Base-by-base conservation (phyloP, 2,113 vertebrate genomes). In the Procavia capensis region DNA sequence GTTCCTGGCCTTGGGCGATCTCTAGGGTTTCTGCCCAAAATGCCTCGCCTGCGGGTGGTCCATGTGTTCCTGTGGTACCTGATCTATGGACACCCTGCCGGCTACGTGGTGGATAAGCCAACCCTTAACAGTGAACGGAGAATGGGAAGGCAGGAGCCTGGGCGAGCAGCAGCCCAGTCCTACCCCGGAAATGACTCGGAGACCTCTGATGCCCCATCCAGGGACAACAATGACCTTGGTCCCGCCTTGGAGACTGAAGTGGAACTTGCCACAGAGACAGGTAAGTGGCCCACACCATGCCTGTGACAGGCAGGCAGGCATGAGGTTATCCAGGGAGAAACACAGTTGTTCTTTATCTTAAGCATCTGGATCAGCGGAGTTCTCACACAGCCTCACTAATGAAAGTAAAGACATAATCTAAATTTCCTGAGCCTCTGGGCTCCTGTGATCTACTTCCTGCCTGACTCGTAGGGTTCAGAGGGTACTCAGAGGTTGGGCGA, bases 51-150 rank as follows among this genome's bases (percentile, higher is more conserved):
- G 79, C 99, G 98, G 59, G 91, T 98, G 34, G 97, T 99, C 10
- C 99, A 99, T 95, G 97, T 96, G 82, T 99, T 99, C 94, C 98
- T 99, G 70, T 99, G 99, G 99, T 99, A 99, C 97, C 90, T 99
- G 64, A 97, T 99, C 66, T 99, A 99, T 0, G 99, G 99, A 0
- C 99, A 99, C 79, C 99, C 99, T 3, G 95, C 96, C 41, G 96
- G 93, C 92, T 27, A 94, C 75, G 1, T 47, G 1, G 89, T 54
- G 54, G 91, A 96, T 43, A 98, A 96, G 75, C 70, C 50, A 4
- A 57, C 72, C 16, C 34, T 45, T 1, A 45, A 91, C 83, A 72
- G 85, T 4, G 97, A 98, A 31, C 97, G 92, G 29, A 96, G 94
- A 70, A 2, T 34, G 9, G 63, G 74, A 19, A 96, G 29, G 41